Base-by-base conservation (phyloP, 2,113 vertebrate species). In the Istiophorus platypterus region DNA sequence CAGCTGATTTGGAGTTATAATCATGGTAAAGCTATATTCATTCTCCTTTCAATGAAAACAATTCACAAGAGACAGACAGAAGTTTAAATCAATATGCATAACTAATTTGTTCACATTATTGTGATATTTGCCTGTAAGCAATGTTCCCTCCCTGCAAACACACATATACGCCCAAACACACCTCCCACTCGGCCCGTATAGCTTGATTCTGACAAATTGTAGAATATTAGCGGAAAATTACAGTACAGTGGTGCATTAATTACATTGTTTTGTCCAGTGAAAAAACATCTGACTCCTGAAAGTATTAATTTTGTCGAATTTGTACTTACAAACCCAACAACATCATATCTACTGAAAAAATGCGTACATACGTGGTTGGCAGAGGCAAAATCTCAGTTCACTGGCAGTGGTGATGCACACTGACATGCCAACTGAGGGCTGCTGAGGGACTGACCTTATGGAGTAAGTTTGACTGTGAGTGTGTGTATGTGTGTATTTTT, bases 31-130 rank as follows among this genome's bases (percentile, higher is more conserved):
- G 58, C 13, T 24, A 12, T 9, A 5, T 81, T 63, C 17, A 58
- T 7, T 65, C 15, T 47, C 4, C 22, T 6, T 34, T 58, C 72
- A 4, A 15, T 58, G 27, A 76, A 74, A 80, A 54, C 4, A 70
- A 76, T 39, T 27, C 52, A 54, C 15, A 57, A 56, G 49, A 59
- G 62, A 56, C 13, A 1, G 63, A 34, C 17, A 1, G 63, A 78
- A 76, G 18, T 29, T n/a, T 1, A 70, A 62, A 49, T 2, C 62
- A 71, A 37, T 74, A 22, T 64, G 65, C 42, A 77, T 82, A 63
- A 88, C 84, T 52, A 20, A 76, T 73, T 22, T 69, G 51, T 72
- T 75, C 34, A 62, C 58, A 37, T 26, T 37, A 39, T 42, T 4
- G 3, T n/a, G 41, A 2, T 24, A 7, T 51, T 74, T 54, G 24